Base-by-base conservation (phyloP, 1,140 invertebrate genomes). In the Drosophila tani region DNA sequence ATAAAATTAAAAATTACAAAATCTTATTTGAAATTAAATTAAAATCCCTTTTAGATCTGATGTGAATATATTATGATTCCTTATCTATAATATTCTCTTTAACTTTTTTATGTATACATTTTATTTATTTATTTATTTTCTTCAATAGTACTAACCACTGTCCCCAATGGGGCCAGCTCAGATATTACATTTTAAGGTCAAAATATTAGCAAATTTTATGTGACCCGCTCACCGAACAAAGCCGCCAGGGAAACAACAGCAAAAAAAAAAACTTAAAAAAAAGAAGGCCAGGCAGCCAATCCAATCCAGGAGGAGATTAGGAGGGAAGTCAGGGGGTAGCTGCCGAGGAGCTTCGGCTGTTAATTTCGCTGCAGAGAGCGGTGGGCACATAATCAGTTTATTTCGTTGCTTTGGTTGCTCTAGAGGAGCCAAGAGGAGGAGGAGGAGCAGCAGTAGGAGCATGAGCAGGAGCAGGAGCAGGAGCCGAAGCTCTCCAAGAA, bases 141-240 rank as follows among this genome's bases (percentile, higher is more conserved):
- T 55, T 6, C 9, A 2, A 2, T 32, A 15, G 7, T 29, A 0
- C 46, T 19, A 3, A 38, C 85, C 84, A 87, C 49, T 69, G 83
- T 88, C 41, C 35, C 59, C 73, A 81, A 38, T 69, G 82, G 38
- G 68, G 53, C 56, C 82, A 63, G 57, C 57, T n/a, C 11, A 68
- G 59, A 79, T 80, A 87, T 81, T 81, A 68, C 64, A 81, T 79
- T 85, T 75, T 69, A 29, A 57, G 84, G 84, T 88, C 84, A 90
- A 90, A 88, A 81, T 84, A 88, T 90, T 88, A 90, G 84, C 81
- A 88, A 88, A 88, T 88, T 88, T 90, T 60, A 75, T 69, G 69
- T 88, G 84, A 90, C 84, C 84, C 69, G 75, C 53, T 62, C 57
- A 41, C 64, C 70, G 45, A 57, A 38, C 51, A 15, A 35, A 50